These are phyloP conservation scores for Diploscapter pachys DNA, from an alignment of 1,140 invertebrate genomes.

Conservation along the genomic window DNA sequence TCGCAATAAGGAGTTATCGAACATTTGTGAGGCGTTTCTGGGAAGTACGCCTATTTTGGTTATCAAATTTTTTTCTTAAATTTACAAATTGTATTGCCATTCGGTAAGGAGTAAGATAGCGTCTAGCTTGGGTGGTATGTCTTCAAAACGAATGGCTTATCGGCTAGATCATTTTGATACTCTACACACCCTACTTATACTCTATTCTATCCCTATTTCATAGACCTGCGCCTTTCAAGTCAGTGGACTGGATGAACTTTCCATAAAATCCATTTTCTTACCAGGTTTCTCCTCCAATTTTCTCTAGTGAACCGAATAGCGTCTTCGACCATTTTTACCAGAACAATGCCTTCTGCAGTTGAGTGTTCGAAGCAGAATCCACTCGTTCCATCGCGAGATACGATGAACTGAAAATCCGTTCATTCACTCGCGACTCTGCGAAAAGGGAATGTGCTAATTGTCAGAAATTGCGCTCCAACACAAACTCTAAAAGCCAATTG, in stretches of 20 bases:
- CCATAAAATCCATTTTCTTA: constrained; percentile 36
- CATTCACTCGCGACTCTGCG: neutral
- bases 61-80: too few species aligned
- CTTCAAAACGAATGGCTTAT: too few species aligned
- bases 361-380: constrained; percentile 97
- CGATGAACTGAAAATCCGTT: constrained; percentile 69
- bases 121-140: too few species aligned
- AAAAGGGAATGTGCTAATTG: neutral
- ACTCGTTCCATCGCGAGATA: constrained; percentile 81
- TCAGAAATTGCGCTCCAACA: neutral
- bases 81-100: too few species aligned
- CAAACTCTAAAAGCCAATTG: neutral
- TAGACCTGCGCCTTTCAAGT: too few species aligned
- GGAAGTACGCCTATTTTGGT: too few species aligned
- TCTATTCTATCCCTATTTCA: too few species aligned
- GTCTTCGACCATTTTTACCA: constrained; percentile 69
- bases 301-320: constrained; percentile 66
- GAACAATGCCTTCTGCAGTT: constrained; percentile 87
- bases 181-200: too few species aligned
- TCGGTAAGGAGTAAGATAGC: too few species aligned
- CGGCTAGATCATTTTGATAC: too few species aligned
- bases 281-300: constrained; percentile 38
- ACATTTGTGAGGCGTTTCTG: too few species aligned
- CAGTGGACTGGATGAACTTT: too few species aligned
- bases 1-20: neutral